A percentile compares a stretch with the other conserved stretches of the same genome.
These are phyloP conservation scores for Acleris cristana DNA, from an alignment of 2,888 invertebrate genomes.

Conservation along the genomic window DNA sequence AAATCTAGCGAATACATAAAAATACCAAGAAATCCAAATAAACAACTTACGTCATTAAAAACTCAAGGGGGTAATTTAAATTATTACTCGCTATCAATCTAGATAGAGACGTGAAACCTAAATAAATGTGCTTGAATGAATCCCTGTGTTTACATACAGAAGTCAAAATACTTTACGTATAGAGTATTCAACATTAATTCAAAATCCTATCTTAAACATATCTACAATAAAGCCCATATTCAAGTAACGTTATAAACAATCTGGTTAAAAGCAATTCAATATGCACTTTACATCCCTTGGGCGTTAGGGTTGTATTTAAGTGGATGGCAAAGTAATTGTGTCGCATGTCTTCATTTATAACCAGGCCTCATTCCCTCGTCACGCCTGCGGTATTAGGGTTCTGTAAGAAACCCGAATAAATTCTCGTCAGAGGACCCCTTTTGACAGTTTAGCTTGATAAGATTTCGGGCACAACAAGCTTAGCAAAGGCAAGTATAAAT, in stretches of 20 bases:
- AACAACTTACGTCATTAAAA: background rate
- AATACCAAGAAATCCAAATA: no score
- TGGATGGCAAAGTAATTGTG: conserved; percentile 10
- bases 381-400: conserved; percentile 31
- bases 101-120: conserved; percentile 10
- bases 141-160: background rate
- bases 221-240: background rate
- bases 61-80: conserved; percentile 6
- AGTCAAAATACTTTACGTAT: no score
- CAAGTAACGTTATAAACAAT: background rate
- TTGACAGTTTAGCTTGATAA: conserved; percentile 28
- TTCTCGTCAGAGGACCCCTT: conserved; percentile 29
- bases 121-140: conserved; percentile 18
- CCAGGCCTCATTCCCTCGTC: conserved; percentile 25
- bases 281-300: background rate
- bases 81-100: background rate
- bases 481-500: background rate
- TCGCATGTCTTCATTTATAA: conserved; percentile 33
- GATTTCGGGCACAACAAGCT: conserved; percentile 12
- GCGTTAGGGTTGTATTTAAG: conserved; percentile 12
- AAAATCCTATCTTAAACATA: background rate
- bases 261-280: conserved; percentile 4
- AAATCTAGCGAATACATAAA: no score
- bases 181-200: background rate
- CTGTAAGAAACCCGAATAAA: conserved; percentile 29